Evolutionary conservation across 2,888 invertebrate species (phyloP), one percentile per base, ranked within the genome.

Genomic region (Eupithecia centaureata): DNA sequence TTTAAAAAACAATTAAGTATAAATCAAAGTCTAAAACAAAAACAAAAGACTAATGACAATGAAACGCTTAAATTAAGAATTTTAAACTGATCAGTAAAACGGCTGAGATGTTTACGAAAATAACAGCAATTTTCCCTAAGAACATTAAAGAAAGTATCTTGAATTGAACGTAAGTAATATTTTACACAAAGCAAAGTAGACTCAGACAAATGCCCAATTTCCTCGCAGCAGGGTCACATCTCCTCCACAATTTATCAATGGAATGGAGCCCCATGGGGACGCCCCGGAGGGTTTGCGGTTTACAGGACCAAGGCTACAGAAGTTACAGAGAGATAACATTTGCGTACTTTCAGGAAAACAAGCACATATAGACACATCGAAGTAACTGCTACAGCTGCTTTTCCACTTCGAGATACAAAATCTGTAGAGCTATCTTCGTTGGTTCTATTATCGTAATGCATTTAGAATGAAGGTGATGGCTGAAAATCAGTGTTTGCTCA

Each of bases 281-380:
- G 76, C 79, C 83, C 81, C 81, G 79, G 76, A 80, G 77, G 76
- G 60, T 73, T 81, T 79, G 85, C 80, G 86, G 85, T 82, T 83
- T 80, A 64, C 75, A 66, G 66, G 76, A 86, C 86, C 77, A 86
- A 81, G 85, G 70, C 67, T 61, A 28, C 80, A 85, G 79, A 74
- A 75, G 61, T 42, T 63, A 61, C 61, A 62, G 47, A 67, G 59
- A 80, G 79, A 51, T 69, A 52, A n/a, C 8, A 73, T 67, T 70
- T 70, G 60, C 67, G 33, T 22, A 5, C 35, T 15, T 60, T 57
- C 56, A 65, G 56, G 57, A 60, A 69, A 35, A 54, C 18, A 54
- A n/a, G n/a, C 65, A 75, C 68, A 67, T 62, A 65, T 63, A 52
- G 70, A 68, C 65, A 74, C 67, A 18, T 33, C 15, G n/a, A 5